These are phyloP conservation scores for Somateria mollissima DNA, from an alignment of 2,797 vertebrate genomes.

Conservation along the genomic window DNA sequence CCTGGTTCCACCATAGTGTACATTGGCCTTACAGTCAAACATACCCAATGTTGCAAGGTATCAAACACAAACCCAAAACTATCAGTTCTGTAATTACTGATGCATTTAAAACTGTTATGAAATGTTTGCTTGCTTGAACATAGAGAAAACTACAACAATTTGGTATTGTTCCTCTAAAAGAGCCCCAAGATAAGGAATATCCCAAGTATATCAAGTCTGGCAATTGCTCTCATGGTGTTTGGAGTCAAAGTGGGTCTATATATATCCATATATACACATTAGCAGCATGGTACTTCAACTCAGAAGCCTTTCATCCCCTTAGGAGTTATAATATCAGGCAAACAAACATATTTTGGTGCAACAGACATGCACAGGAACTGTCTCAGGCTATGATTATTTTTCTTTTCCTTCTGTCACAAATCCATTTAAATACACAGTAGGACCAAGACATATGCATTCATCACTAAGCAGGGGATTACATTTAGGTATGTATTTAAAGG, in stretches of 20 bases:
- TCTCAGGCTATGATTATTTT: not conserved
- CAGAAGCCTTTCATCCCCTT: not conserved
- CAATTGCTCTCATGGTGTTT: not conserved
- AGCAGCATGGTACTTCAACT: not conserved
- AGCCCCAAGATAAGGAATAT: not conserved
- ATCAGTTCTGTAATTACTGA: not conserved
- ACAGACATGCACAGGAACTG: not conserved
- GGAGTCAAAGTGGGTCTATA: not conserved
- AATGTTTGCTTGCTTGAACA: not conserved
- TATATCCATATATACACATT: too few species aligned
- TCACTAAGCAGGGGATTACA: not conserved
- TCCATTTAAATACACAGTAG: not conserved
- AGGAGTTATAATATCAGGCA: not conserved
- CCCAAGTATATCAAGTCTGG: not conserved
- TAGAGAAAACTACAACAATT: not conserved
- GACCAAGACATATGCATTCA: not conserved
- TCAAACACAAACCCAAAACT: not conserved
- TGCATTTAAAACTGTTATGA: not conserved
- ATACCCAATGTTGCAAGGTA: not conserved
- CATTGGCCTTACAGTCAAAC: not conserved
- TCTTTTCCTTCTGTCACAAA: not conserved
- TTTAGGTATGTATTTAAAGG: not conserved
- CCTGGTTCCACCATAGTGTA: not conserved
- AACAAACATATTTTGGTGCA: not conserved
- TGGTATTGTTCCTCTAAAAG: not conserved